phyloP scores from a whole-genome alignment of 1,140 invertebrate genomes.

The Pseudoatta argentina region DNA sequence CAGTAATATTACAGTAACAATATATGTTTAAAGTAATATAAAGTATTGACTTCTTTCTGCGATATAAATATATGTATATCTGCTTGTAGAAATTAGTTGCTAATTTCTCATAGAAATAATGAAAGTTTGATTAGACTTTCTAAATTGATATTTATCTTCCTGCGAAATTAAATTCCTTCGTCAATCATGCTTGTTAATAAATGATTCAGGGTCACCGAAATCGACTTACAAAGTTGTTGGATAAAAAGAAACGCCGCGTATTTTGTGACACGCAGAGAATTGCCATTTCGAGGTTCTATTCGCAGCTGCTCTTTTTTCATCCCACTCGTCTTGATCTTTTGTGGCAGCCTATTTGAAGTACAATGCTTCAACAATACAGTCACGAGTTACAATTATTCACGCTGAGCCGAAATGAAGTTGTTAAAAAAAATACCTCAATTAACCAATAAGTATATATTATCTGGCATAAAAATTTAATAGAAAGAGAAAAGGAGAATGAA shows the following conservation, averaged over 20 bases:
- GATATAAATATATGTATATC: not conserved
- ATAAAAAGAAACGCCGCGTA: conserved; percentile 46
- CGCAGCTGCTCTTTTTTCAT: conserved; percentile 72
- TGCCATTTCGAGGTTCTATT: conserved; percentile 79
- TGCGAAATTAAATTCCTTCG: conserved; percentile 51
- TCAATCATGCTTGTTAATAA: conserved; percentile 44
- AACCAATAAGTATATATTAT: conserved; percentile 12
- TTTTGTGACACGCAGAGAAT: conserved; percentile 76
- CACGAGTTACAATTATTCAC: conserved; percentile 81
- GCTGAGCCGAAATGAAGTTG: conserved; percentile 63
- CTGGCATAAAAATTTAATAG: not conserved
- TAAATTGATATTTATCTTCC: conserved; percentile 36
- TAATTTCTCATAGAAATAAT: not conserved
- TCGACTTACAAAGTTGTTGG: conserved; percentile 24
- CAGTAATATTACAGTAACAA: not conserved
- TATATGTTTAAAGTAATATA: not conserved
- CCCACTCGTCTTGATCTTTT: conserved; percentile 52
- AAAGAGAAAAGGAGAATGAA: not conserved
- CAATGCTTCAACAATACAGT: conserved; percentile 64
- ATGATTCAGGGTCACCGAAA: conserved; percentile 45
- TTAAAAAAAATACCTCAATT: conserved; percentile 65
- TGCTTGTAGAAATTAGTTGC: not conserved
- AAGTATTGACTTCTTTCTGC: not conserved
- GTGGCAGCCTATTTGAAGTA: conserved; percentile 50
- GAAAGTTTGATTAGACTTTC: not conserved